phyloP scores from a whole-genome alignment of 2,888 invertebrate genomes.

The Bedellia somnulentella region DNA sequence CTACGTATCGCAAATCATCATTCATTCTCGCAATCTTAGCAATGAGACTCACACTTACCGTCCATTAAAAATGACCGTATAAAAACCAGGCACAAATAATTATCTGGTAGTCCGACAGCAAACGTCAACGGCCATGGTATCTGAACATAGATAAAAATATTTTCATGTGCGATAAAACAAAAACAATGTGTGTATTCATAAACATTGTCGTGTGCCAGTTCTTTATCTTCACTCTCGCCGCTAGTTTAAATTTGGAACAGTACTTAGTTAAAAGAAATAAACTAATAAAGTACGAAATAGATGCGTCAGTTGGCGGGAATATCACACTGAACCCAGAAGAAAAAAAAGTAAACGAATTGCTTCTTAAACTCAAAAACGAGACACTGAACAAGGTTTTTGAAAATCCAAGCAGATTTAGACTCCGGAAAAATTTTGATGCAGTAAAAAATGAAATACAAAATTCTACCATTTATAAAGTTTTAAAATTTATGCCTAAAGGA shows the following conservation, averaged over 20 bases:
- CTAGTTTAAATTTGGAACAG: slow-evolving; percentile 16
- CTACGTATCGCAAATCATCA: no score
- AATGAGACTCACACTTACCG: no score
- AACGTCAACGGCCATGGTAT: slow-evolving; percentile 1
- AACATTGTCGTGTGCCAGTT: slow-evolving; percentile 14
- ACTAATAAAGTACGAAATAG: slow-evolving; percentile 37
- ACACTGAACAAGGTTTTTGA: slow-evolving; percentile 52
- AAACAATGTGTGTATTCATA: slow-evolving; percentile 12
- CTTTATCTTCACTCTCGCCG: slow-evolving; percentile 12
- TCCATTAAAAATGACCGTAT: neutral
- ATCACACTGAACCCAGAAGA: slow-evolving; percentile 48
- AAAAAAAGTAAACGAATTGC: slow-evolving; percentile 47
- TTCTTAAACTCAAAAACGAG: slow-evolving; percentile 57
- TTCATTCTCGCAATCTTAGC: no score
- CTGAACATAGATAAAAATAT: neutral
- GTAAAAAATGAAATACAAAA: no score
- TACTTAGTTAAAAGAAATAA: slow-evolving; percentile 19
- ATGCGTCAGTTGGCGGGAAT: slow-evolving; percentile 47
- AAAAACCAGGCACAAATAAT: neutral
- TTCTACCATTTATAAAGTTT: slow-evolving; percentile 68
- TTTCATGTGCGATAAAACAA: slow-evolving; percentile 6
- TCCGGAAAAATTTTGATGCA: no score
- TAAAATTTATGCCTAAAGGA: slow-evolving; percentile 75
- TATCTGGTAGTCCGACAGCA: neutral
- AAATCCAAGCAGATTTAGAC: slow-evolving; percentile 54